phyloP scores from a whole-genome alignment of 2,113 vertebrate species.

The Phalacrocorax aristotelis region DNA sequence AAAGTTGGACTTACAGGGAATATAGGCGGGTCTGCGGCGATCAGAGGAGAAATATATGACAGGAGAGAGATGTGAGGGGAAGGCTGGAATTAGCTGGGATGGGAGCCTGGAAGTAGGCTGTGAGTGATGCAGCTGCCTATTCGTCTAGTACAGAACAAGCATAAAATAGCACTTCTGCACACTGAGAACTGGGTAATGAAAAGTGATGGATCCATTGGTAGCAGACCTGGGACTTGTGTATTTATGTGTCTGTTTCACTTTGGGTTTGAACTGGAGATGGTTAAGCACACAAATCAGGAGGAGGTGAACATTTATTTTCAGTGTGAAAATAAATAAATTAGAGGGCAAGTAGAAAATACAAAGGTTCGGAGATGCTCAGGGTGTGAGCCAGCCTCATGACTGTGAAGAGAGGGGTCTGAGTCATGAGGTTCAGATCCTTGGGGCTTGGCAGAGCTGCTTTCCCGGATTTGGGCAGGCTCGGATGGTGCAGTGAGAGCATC shows the following conservation, averaged over 20 bases:
- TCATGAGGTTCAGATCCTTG: not conserved
- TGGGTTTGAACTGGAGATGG: slow-evolving; percentile 18
- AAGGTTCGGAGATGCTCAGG: not conserved
- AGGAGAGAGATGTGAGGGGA: not conserved
- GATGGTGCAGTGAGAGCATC: not conserved
- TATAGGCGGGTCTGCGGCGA: not conserved
- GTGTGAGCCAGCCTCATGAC: not conserved
- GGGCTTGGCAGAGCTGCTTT: slow-evolving; percentile 4
- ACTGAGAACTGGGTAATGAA: not conserved
- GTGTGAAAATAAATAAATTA: slow-evolving; percentile 25
- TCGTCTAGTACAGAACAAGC: not conserved
- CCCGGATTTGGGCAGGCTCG: not conserved
- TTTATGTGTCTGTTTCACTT: slow-evolving; percentile 25
- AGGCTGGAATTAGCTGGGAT: not conserved
- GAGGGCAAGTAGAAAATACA: not conserved
- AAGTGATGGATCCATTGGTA: slow-evolving; percentile 4
- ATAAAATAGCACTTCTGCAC: not conserved
- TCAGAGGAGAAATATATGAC: not conserved
- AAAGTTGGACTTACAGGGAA: not conserved
- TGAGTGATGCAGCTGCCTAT: slow-evolving; percentile 4
- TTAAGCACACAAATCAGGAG: not conserved
- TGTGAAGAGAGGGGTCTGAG: not conserved
- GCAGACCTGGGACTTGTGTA: not conserved
- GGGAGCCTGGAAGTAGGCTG: not conserved
- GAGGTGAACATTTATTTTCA: slow-evolving; percentile 16